phyloP scores from a whole-genome alignment of 1,140 invertebrate species.

The Calephelis virginiensis region DNA sequence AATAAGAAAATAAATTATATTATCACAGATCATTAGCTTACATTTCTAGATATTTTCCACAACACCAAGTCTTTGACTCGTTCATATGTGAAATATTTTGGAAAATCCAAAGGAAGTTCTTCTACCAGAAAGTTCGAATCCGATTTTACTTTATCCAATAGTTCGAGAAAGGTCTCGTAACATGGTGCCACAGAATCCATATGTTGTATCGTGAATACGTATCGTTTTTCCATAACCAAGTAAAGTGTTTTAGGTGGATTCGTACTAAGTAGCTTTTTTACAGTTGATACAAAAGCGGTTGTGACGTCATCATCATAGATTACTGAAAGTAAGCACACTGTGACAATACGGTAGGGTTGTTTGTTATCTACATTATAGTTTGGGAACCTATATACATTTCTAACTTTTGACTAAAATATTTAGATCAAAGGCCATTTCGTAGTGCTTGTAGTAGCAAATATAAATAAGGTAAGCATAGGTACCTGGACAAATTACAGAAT shows the following conservation, averaged over 20 bases:
- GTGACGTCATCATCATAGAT: conserved; percentile 93
- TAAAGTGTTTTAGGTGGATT: conserved; percentile 83
- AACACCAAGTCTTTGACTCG: conserved; percentile 87
- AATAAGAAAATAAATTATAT: conserved; percentile 34
- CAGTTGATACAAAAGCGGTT: conserved; percentile 87
- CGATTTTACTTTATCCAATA: conserved; percentile 76
- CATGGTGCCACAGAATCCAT: conserved; percentile 89
- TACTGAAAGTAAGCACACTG: conserved; percentile 77
- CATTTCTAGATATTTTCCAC: conserved; percentile 81
- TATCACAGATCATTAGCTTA: conserved; percentile 19
- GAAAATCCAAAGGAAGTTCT: conserved; percentile 85
- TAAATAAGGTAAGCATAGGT: no score
- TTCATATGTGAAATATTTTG: conserved; percentile 91
- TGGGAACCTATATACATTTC: no score
- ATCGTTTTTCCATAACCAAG: conserved; percentile 91
- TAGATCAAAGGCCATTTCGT: no score
- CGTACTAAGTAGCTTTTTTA: conserved; percentile 83
- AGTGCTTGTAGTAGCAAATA: no score
- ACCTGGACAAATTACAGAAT: no score
- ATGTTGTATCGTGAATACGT: conserved; percentile 89
- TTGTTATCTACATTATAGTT: no score
- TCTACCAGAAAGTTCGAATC: conserved; percentile 80
- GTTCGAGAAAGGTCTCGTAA: conserved; percentile 88
- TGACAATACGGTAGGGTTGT: neutral
- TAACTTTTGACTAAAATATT: no score